Evolutionary conservation across 1,140 invertebrate genomes (phyloP), one percentile per base, ranked within the genome.

Genomic region (Cotesia chilonis): DNA sequence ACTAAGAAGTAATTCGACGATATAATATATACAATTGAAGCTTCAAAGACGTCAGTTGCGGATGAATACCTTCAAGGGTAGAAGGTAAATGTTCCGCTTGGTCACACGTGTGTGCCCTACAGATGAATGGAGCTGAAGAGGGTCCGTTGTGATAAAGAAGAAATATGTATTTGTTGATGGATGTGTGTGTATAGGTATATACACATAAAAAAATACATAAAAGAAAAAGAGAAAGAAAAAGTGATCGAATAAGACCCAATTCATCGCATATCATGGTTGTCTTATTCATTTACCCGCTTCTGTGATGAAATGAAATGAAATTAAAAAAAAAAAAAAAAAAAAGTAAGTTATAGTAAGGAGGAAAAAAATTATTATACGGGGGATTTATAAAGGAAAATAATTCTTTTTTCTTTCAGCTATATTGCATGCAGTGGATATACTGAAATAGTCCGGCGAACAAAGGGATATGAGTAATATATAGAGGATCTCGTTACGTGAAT

Each of bases 21-120:
- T 47, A 47, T 47, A 47, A 47, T 47, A 47, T 47, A 47, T 47
- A 47, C 41, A 47, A 47, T 47, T 47, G 41, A 47, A 47, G 69
- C 60, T 64, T 54, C 51, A 51, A 47, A 66, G 36, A 57, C 63
- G 35, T 66, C 47, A 66, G 61, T 37, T 64, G 61, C 61, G 35
- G 12, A 64, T 64, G 61, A 64, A 64, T 64, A 64, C 61, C 59
- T 35, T 61, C 59, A 61, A 64, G 61, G 61, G 61, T 38, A 41
- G 61, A 37, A 64, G 37, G 35, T 10, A 36, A 38, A 64, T 36
- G 20, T 60, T 60, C n/a, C 59, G 41, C 41, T 7, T 12, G n/a
- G 59, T 36, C 61, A 38, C 61, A 64, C 61, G 14, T 64, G 36
- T 64, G 12, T 36, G 12, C 54, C 54, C 12, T 55, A 55, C 28